These are phyloP conservation scores for Pampusana beccarii DNA, from an alignment of 2,113 vertebrate genomes.

Conservation along the genomic window DNA sequence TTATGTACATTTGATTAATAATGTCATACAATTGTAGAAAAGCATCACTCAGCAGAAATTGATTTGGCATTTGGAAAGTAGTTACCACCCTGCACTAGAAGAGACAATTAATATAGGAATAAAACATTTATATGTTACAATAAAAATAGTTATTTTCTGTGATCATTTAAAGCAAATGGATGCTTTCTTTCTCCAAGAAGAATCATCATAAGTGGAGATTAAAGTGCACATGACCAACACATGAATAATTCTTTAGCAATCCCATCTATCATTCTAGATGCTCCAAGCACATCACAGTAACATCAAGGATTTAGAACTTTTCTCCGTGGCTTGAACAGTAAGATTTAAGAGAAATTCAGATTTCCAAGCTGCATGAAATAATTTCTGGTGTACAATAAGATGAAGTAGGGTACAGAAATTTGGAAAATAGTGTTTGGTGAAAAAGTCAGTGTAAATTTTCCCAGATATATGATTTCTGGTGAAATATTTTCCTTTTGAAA, in stretches of 20 bases:
- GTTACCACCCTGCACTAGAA: slow-evolving; percentile 57
- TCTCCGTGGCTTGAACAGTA: slow-evolving; percentile 27
- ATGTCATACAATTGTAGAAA: slow-evolving; percentile 65
- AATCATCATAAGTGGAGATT: slow-evolving; percentile 62
- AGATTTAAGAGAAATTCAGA: slow-evolving; percentile 24
- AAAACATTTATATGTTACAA: slow-evolving; percentile 66
- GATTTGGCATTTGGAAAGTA: slow-evolving; percentile 75
- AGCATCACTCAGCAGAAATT: slow-evolving; percentile 57
- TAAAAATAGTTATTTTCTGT: slow-evolving; percentile 63
- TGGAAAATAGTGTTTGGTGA: background rate
- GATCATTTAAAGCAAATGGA: slow-evolving; percentile 63
- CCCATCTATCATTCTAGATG: slow-evolving; percentile 27
- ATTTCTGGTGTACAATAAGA: background rate
- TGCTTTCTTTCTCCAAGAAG: slow-evolving; percentile 52
- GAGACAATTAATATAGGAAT: slow-evolving; percentile 51
- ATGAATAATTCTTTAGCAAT: slow-evolving; percentile 56
- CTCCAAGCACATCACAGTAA: slow-evolving; percentile 7
- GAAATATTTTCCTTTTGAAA: slow-evolving; percentile 30
- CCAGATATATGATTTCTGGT: slow-evolving; percentile 10
- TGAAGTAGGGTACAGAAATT: background rate
- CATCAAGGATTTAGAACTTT: slow-evolving; percentile 17
- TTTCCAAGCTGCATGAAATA: slow-evolving; percentile 65
- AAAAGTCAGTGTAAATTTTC: slow-evolving; percentile 11
- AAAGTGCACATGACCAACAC: slow-evolving; percentile 77
- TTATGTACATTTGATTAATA: slow-evolving; percentile 74